These are phyloP conservation scores for Onchidella celtica DNA, from an alignment of 2,888 invertebrate species.

Conservation along the genomic window DNA sequence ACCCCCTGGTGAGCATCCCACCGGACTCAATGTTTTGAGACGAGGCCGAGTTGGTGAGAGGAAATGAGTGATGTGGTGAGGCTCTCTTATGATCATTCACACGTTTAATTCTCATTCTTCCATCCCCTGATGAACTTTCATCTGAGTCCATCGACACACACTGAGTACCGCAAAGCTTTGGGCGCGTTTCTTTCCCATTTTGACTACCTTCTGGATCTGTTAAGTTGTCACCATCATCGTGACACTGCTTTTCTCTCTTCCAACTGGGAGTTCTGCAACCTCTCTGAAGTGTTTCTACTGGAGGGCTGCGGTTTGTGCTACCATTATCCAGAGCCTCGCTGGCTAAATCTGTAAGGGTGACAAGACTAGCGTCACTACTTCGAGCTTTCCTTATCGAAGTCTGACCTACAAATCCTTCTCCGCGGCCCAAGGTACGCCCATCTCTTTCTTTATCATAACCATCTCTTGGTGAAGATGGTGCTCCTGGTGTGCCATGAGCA, in stretches of 20 bases:
- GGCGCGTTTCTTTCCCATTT: background rate
- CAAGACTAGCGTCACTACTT: slow-evolving; percentile 43
- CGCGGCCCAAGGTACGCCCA: slow-evolving; percentile 10
- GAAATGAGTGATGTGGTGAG: background rate
- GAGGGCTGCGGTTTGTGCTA: background rate
- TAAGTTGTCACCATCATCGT: background rate
- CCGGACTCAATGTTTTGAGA: slow-evolving; percentile 20
- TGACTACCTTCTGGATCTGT: background rate
- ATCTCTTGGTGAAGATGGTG: background rate
- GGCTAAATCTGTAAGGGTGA: slow-evolving; percentile 28
- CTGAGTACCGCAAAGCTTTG: background rate
- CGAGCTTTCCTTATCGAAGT: slow-evolving; percentile 18
- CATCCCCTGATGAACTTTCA: slow-evolving; percentile 31
- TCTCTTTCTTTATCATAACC: background rate
- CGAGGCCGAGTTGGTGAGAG: background rate
- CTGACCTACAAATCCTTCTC: slow-evolving; percentile 3
- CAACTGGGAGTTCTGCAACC: slow-evolving; percentile 23
- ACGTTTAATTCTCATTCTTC: background rate
- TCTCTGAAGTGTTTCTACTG: background rate
- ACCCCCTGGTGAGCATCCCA: background rate
- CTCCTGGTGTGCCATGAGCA: background rate
- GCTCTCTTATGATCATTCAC: background rate
- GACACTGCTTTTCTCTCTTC: slow-evolving; percentile 22
- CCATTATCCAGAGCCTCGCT: slow-evolving; percentile 13
- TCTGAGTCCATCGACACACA: slow-evolving; percentile 38